phyloP scores from a whole-genome alignment of 2,797 vertebrate species.

The Amphiprion clarkii region DNA sequence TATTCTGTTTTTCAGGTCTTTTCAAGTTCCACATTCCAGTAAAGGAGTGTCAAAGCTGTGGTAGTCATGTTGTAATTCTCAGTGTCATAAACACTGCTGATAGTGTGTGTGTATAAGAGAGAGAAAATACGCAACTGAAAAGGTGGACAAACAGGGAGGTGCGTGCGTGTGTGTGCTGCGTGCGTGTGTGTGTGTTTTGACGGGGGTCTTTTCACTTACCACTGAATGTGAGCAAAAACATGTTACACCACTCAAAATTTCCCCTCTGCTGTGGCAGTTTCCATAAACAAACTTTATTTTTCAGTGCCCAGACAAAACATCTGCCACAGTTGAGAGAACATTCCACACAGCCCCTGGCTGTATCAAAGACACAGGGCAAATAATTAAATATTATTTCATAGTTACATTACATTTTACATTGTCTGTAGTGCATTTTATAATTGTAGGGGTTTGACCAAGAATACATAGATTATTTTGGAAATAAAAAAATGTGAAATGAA shows the following conservation, averaged over 20 bases:
- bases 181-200: constrained; percentile 28
- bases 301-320: constrained; percentile 74
- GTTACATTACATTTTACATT: constrained; percentile 1
- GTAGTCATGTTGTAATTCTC: constrained; percentile 67
- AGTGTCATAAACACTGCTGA: constrained; percentile 61
- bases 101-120: constrained; percentile 24
- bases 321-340: constrained; percentile 38
- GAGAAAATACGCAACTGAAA: constrained; percentile 27
- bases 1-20: constrained; percentile 60
- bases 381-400: constrained; percentile 18
- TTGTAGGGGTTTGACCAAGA: neutral
- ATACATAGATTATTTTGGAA: neutral
- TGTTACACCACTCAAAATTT: constrained; percentile 72
- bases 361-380: constrained; percentile 2
- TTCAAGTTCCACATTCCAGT: constrained; percentile 71
- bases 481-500: neutral
- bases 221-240: constrained; percentile 68
- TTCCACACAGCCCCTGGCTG: constrained; percentile 27
- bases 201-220: constrained; percentile 66
- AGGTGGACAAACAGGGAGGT: constrained; percentile 32
- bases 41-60: constrained; percentile 62
- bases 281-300: constrained; percentile 77
- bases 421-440: neutral
- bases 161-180: constrained; percentile 10
- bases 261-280: constrained; percentile 68